Percentiles rank a stretch among this genome's conserved stretches.
phyloP scores from a whole-genome alignment of 92 coral and sea anemone species.

The Phenganax marumi region DNA sequence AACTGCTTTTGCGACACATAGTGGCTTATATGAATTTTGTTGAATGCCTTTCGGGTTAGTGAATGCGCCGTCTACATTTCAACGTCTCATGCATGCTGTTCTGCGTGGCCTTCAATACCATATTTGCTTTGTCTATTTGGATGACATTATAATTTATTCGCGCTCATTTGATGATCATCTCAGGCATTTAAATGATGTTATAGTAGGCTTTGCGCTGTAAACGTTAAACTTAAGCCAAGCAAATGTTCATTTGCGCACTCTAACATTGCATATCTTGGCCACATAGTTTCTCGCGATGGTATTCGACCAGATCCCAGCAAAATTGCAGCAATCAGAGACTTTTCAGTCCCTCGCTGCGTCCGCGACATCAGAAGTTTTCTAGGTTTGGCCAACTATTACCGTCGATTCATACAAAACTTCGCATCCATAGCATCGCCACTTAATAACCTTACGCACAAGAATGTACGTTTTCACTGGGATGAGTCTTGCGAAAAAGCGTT shows the following conservation, averaged over 20 bases:
- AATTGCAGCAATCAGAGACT: slow-evolving; percentile 40
- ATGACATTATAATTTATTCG: background rate
- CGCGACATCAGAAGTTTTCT: slow-evolving; percentile 35
- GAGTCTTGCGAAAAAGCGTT: slow-evolving; percentile 38
- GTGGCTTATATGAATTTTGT: slow-evolving; percentile 15
- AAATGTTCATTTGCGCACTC: slow-evolving; percentile 44
- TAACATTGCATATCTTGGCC: slow-evolving; percentile 38
- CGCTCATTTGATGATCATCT: slow-evolving; percentile 50
- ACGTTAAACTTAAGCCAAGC: slow-evolving; percentile 39
- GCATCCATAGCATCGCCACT: slow-evolving; percentile 47
- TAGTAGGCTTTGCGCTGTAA: slow-evolving; percentile 36
- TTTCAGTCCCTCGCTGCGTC: slow-evolving; percentile 38
- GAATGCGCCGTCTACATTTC: background rate
- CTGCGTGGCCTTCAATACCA: slow-evolving; percentile 3
- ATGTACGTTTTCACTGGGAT: slow-evolving; percentile 37
- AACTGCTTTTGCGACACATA: slow-evolving; percentile 31
- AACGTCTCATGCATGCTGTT: slow-evolving; percentile 12
- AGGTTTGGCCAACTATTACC: slow-evolving; percentile 55
- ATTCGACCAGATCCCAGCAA: slow-evolving; percentile 46
- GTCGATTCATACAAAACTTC: slow-evolving; percentile 47
- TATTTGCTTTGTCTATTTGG: background rate
- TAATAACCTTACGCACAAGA: slow-evolving; percentile 36
- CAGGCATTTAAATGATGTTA: slow-evolving; percentile 42
- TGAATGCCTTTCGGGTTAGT: slow-evolving; percentile 16
- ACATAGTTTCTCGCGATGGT: slow-evolving; percentile 44